Base-by-base conservation (phyloP, 2,113 vertebrate genomes). In the Pomatorhinus ruficollis region DNA sequence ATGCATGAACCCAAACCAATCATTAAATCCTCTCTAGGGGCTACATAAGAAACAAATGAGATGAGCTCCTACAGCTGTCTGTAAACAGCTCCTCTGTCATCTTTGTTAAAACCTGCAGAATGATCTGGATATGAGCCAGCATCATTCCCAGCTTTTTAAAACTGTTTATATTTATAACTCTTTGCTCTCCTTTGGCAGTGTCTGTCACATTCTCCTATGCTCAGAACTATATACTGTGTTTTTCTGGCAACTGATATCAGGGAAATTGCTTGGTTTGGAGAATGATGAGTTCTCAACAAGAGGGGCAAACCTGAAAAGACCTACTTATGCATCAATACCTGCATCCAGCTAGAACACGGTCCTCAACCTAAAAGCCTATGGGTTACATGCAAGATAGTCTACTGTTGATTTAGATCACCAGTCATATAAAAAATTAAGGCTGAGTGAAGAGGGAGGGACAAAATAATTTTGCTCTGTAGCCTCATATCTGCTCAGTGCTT, bases 1-100 rank as follows among this genome's bases (percentile, higher is more conserved):
- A 86, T 52, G 83, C 56, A 60, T 17, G 80, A 97, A 90, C 66
- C 37, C 68, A 54, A 83, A 94, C 40, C 47, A 90, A 86, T 66
- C 42, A 94, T 86, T 91, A 90, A 93, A 83, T 70, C 64, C 56
- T 88, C 82, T 95, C 91, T 52, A 59, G 74, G 87, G 72, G 45
- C 71, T 68, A 85, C 13, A 22, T 12, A 69, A 64, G 49, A 69
- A 96, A 91, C 69, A 90, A 66, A 64, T 60, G 42, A 91, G 59
- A 66, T 28, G 30, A 87, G 60, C 54, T 93, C 27, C 56, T 54
- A 59, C 39, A 95, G 57, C 66, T 91, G 77, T 33, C 84, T 91
- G 72, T 72, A 90, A 87, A 90, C 27, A 65, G 71, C 53, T 82
- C 53, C 59, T 86, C 75, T 75, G 68, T 40, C 6, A 1, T 87